Evolutionary conservation across 1,140 invertebrate species (phyloP), one percentile per base, ranked within the genome.

Genomic region (Drosophila trapezifrons): DNA sequence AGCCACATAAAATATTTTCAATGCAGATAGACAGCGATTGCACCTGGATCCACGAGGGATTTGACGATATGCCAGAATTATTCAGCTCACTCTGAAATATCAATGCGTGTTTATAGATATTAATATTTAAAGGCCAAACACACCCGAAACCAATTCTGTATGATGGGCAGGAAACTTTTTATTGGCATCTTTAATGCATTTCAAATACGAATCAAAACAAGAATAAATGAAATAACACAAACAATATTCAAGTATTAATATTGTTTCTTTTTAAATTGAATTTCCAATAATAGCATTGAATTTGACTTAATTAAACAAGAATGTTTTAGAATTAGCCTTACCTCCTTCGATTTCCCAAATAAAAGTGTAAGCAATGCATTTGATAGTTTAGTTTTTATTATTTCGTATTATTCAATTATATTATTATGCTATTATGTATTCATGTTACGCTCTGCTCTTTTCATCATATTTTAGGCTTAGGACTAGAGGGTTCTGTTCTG

Each of bases 321-420:
- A n/a, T n/a, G n/a, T n/a, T n/a, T n/a, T n/a, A n/a, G n/a, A 15
- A 37, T 10, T 0, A 15, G 9, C 0, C 49, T 62, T 37, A 37
- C 42, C 43, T 38, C 5, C 27, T 13, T 37, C 2, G 2, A 15
- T 17, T 49, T 13, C 13, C 13, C 25, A 38, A 58, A n/a, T 51
- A 38, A 78, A 57, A 47, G 43, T 1, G n/a, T 10, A 15, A 45
- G 3, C 2, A 3, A 1, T 80, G 66, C 57, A 64, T 85, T 80
- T 74, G 81, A 74, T 85, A 84, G 67, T 85, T 84, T 73, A 70
- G 60, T 54, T 84, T 84, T 80, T 80, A 80, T 78, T 83, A 64
- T 64, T 66, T 70, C 43, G 57, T 77, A 52, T 80, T 81, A 78
- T 83, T 65, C 64, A 58, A 55, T 85, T 57, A 60, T 60, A 54